These are phyloP conservation scores for Chloromyia formosa DNA, from an alignment of 2,888 invertebrate species.

Conservation along the genomic window DNA sequence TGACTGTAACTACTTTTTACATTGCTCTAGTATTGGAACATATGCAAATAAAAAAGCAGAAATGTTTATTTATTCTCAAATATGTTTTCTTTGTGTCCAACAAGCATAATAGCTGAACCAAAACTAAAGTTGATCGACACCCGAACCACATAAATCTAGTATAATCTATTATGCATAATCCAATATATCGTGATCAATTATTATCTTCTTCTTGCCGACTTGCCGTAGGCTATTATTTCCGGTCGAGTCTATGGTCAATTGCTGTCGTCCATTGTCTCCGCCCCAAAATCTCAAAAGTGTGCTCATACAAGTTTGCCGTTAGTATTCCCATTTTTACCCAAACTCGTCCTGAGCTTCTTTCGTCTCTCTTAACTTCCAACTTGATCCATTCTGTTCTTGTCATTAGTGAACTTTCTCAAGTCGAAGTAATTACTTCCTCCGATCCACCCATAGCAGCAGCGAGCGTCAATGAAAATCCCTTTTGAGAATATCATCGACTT, in stretches of 20 bases:
- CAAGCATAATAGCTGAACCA: too few species aligned
- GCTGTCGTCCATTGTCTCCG: background rate
- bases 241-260: background rate
- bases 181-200: conserved; percentile 22
- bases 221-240: background rate
- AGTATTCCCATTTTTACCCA: background rate
- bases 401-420: conserved; percentile 31
- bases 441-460: conserved; percentile 40
- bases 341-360: background rate
- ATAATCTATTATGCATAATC: conserved; percentile 6
- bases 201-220: background rate
- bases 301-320: background rate
- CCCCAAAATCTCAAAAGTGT: background rate
- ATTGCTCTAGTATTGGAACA: too few species aligned
- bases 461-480: conserved; percentile 47
- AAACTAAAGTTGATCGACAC: too few species aligned
- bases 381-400: background rate
- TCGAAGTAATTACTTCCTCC: conserved; percentile 43
- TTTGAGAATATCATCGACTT: conserved; percentile 45
- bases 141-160: background rate
- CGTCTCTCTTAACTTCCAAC: too few species aligned
- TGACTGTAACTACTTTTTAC: too few species aligned
- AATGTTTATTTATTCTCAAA: too few species aligned
- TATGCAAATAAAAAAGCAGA: too few species aligned
- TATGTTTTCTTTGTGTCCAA: too few species aligned